Percentiles rank a stretch among this genome's conserved stretches.
These are phyloP conservation scores for Hemiscyllium ocellatum DNA, from an alignment of 2,113 vertebrate genomes.

Conservation along the genomic window DNA sequence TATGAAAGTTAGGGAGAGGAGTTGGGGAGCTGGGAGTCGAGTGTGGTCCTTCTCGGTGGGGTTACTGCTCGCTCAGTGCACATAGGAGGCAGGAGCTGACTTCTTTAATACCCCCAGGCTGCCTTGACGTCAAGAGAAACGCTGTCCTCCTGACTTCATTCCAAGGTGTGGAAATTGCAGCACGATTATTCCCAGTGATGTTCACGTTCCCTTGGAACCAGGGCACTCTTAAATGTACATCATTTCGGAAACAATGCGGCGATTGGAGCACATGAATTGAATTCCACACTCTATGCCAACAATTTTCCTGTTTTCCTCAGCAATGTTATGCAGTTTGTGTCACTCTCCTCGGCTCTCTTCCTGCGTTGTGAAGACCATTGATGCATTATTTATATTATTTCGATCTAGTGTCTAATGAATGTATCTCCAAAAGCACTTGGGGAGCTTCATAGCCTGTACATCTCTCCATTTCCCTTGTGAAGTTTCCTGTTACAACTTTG, in stretches of 20 bases:
- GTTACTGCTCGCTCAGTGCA: neutral
- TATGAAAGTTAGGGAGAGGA: neutral
- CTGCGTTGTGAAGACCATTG: neutral
- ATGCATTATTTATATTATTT: neutral
- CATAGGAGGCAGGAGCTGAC: conserved; percentile 24
- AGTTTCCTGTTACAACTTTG: neutral
- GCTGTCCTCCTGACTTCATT: neutral
- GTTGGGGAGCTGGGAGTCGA: neutral
- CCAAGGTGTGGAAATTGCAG: neutral
- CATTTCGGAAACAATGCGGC: no score
- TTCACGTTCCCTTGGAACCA: neutral
- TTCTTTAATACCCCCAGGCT: conserved; percentile 24
- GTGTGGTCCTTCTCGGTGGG: neutral
- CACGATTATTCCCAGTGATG: neutral
- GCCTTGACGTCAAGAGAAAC: conserved; percentile 31
- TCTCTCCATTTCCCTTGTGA: neutral
- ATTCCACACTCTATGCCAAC: neutral
- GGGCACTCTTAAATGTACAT: neutral
- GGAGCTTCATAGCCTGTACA: neutral
- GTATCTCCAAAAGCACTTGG: neutral
- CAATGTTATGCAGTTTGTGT: neutral
- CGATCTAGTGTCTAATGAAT: neutral
- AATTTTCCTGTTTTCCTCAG: neutral
- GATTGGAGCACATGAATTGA: neutral
- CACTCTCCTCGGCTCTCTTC: neutral